Evolutionary conservation across 1,140 invertebrate species (phyloP), one percentile per base, ranked within the genome.

Genomic region (Cydia fagiglandana): DNA sequence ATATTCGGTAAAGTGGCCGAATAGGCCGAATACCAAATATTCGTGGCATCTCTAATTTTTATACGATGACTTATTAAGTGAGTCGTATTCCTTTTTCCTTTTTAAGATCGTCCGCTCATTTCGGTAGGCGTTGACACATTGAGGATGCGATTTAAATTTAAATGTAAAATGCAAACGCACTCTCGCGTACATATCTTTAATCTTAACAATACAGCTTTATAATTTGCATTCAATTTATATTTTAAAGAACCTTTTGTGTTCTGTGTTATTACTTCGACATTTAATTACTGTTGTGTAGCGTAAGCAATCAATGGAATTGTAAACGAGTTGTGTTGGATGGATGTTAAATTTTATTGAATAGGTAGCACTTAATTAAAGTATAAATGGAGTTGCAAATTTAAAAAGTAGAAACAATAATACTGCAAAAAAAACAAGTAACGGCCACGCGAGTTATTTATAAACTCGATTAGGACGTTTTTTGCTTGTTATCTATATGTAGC

Each of bases 1-100:
- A n/a, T n/a, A n/a, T n/a, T n/a, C n/a, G n/a, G n/a, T n/a, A n/a
- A n/a, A n/a, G n/a, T n/a, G n/a, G n/a, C n/a, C n/a, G n/a, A n/a
- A n/a, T n/a, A n/a, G n/a, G n/a, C n/a, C n/a, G n/a, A n/a, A n/a
- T n/a, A n/a, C n/a, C n/a, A n/a, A n/a, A n/a, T n/a, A n/a, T n/a
- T n/a, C n/a, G n/a, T n/a, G n/a, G n/a, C n/a, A n/a, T n/a, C n/a
- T n/a, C n/a, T n/a, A n/a, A 2, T 68, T 70, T 70, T 70, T 70
- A 70, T 45, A 10, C 66, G 66, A 41, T 70, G 34, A 70, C 66
- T 38, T 38, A 61, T 70, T 41, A 68, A 70, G 66, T 68, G 64
- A 70, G 66, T 70, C 34, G 34, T 5, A 41, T 70, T n/a, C 38
- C 34, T 34, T 70, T 61, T 70, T 70, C 66, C 5, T 34, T 70